These are phyloP conservation scores for Helicoverpa armigera DNA, from an alignment of 1,140 invertebrate species.

Conservation along the genomic window DNA sequence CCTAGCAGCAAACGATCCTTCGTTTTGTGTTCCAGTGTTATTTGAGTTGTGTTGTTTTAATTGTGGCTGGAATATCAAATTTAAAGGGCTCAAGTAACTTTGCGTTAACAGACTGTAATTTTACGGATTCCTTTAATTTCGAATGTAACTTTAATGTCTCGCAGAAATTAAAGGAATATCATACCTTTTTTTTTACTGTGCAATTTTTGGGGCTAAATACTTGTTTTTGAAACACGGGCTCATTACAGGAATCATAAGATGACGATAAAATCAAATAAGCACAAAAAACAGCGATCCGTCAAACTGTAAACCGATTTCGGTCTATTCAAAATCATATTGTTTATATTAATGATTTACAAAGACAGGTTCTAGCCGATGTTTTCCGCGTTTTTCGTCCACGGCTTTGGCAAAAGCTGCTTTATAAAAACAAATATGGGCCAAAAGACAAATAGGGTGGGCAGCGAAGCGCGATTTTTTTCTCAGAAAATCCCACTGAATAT, in stretches of 20 bases:
- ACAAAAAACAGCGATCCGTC: background rate
- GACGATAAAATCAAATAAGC: too few relatives aligned
- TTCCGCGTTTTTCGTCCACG: constrained; percentile 58
- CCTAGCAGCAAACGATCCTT: constrained; percentile 6
- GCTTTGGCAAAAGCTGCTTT: constrained; percentile 71
- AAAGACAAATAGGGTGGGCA: constrained; percentile 72
- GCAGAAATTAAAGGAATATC: too few relatives aligned
- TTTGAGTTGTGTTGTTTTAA: constrained; percentile 46
- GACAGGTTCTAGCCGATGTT: constrained; percentile 48
- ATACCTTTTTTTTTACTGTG: too few relatives aligned
- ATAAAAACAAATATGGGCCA: constrained; percentile 71
- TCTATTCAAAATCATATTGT: constrained; percentile 56
- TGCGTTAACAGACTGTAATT: background rate
- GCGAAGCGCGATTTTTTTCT: constrained; percentile 66
- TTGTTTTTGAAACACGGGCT: too few relatives aligned
- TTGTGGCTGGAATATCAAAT: constrained; percentile 58
- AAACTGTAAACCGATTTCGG: constrained; percentile 21
- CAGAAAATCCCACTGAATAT: constrained; percentile 72
- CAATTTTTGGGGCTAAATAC: too few relatives aligned
- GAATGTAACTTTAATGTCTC: background rate
- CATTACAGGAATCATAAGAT: too few relatives aligned
- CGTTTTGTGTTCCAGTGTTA: background rate
- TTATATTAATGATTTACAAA: constrained; percentile 66
- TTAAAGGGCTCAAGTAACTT: constrained; percentile 33
- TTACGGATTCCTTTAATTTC: background rate